A percentile compares a stretch with the other conserved stretches of the same genome.
Evolutionary conservation across 2,888 invertebrate genomes (phyloP).

Genomic region (Ptycholaimellus sp.): DNA sequence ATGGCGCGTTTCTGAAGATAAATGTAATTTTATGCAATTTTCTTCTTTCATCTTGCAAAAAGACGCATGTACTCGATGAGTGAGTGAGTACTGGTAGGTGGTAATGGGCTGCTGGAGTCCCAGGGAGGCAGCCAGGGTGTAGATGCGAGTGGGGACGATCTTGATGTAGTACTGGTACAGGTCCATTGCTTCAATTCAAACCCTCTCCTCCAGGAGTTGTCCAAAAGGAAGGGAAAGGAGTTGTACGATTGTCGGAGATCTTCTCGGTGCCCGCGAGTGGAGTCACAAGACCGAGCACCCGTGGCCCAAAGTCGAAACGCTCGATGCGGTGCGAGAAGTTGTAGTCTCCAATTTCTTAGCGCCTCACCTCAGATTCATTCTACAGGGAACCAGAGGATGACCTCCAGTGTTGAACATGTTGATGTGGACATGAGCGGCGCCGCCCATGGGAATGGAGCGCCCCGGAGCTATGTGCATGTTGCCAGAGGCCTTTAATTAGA

Average conservation of each 20-base stretch:
- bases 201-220: background rate
- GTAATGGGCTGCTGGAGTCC: conserved; percentile 19
- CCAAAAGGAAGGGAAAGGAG: background rate
- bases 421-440: too few relatives aligned
- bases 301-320: conserved; percentile 72
- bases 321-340: conserved; percentile 92
- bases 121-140: conserved; percentile 24
- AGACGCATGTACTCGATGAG: conserved; percentile 38
- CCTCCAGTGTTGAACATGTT: too few relatives aligned
- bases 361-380: too few relatives aligned
- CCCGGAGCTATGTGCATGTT: too few relatives aligned
- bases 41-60: conserved; percentile 2
- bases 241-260: conserved; percentile 42
- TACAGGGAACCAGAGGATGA: too few relatives aligned
- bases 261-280: conserved; percentile 85
- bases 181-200: conserved; percentile 40
- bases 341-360: conserved; percentile 40
- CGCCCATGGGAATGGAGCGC: too few relatives aligned
- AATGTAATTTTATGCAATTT: conserved; percentile 4
- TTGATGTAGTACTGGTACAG: conserved; percentile 77
- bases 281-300: conserved; percentile 51
- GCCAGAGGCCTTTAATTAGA: too few relatives aligned
- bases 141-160: conserved; percentile 79
- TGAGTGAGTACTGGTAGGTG: conserved; percentile 74
- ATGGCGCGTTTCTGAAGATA: conserved; percentile 46